Evolutionary conservation across 2,797 vertebrate genomes (phyloP).

Genomic region (Rachycentron canadum): DNA sequence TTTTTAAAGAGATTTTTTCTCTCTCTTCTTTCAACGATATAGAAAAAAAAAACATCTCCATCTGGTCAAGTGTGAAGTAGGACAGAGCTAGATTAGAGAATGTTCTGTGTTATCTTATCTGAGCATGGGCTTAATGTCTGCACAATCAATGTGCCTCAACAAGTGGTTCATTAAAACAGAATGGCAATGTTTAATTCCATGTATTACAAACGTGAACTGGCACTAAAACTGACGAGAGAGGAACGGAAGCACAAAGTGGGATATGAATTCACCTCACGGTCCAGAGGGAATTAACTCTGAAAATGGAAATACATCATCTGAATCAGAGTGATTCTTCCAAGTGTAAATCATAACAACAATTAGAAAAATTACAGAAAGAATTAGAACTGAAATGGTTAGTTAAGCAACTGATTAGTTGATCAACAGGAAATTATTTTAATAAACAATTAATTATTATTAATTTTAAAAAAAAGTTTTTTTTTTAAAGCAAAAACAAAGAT

Average conservation of each 20-base stretch:
- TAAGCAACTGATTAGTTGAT: background rate
- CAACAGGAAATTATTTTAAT: background rate
- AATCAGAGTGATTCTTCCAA: background rate
- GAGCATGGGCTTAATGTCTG: conserved; percentile 82
- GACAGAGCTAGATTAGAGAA: conserved; percentile 85
- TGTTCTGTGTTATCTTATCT: conserved; percentile 84
- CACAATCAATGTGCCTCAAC: conserved; percentile 83
- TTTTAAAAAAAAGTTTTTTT: no score
- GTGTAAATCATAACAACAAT: background rate
- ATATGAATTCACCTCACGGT: conserved; percentile 45
- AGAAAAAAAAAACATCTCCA: conserved; percentile 80
- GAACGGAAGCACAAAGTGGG: conserved; percentile 47
- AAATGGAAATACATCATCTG: conserved; percentile 5
- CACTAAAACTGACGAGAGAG: conserved; percentile 59
- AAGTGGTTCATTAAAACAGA: conserved; percentile 87
- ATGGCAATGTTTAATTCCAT: conserved; percentile 82
- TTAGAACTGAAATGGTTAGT: background rate
- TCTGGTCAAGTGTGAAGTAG: conserved; percentile 86
- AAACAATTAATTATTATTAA: background rate
- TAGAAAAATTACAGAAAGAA: background rate
- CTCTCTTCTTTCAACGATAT: conserved; percentile 72
- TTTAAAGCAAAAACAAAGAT: background rate
- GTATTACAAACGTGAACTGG: conserved; percentile 71
- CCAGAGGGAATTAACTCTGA: conserved; percentile 22
- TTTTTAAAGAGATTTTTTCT: conserved; percentile 84